phyloP scores from a whole-genome alignment of 2,797 vertebrate species.

The Steatocranus sp. region DNA sequence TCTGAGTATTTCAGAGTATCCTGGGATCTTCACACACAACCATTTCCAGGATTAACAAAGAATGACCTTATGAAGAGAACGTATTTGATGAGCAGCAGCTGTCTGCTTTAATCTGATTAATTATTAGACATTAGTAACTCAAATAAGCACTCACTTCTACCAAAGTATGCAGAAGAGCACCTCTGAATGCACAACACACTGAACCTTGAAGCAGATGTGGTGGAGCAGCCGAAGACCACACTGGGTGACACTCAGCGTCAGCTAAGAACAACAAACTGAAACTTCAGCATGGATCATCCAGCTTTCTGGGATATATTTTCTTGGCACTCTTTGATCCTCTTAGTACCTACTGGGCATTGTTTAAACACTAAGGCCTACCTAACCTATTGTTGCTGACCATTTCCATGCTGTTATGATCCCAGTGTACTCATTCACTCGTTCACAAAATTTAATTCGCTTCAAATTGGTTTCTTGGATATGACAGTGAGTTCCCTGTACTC shows the following conservation, averaged over 20 bases:
- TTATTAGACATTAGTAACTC: not conserved
- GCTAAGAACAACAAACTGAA: not conserved
- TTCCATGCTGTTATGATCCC: rapidly evolving
- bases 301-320: not conserved
- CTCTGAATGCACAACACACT: not conserved
- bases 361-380: not conserved
- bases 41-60: not conserved
- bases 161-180: not conserved
- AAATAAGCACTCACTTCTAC: not conserved
- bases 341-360: not conserved
- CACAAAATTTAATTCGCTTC: not conserved
- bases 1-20: not conserved
- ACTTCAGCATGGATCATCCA: not conserved
- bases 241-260: not conserved
- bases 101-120: not conserved
- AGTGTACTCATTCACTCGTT: rapidly evolving
- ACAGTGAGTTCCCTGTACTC: not conserved
- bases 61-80: not conserved
- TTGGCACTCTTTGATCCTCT: not conserved
- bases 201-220: not conserved
- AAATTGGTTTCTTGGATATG: not conserved
- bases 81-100: not conserved
- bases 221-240: not conserved
- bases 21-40: not conserved
- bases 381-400: not conserved